phyloP scores from a whole-genome alignment of 1,140 invertebrate genomes.

The Magallana angulata region DNA sequence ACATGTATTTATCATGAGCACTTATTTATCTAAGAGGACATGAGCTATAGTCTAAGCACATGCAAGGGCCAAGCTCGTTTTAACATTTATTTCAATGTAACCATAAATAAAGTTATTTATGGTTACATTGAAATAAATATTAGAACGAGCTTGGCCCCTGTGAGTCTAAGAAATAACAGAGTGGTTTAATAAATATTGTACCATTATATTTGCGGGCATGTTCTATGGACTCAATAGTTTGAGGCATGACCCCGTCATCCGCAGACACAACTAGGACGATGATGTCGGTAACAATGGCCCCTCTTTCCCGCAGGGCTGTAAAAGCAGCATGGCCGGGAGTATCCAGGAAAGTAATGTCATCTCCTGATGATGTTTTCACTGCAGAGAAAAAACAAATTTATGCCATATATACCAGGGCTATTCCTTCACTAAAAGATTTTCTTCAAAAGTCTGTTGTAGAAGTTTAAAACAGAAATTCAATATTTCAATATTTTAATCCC shows the following conservation, averaged over 20 bases:
- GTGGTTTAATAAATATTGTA: background rate
- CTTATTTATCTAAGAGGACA: too few species aligned
- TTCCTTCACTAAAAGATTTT: background rate
- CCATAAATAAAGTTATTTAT: too few species aligned
- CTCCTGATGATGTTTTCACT: constrained; percentile 79
- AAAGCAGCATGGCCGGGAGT: constrained; percentile 99
- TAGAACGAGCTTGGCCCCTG: too few species aligned
- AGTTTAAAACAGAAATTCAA: background rate
- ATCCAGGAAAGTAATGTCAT: constrained; percentile 95
- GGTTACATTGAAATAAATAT: too few species aligned
- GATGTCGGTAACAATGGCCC: constrained; percentile 95
- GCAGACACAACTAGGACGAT: constrained; percentile 98
- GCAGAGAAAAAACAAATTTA: constrained; percentile 43
- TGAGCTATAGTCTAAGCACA: too few species aligned
- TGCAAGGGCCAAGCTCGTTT: too few species aligned
- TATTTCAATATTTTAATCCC: too few species aligned
- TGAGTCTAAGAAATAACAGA: too few species aligned
- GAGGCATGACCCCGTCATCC: constrained; percentile 99
- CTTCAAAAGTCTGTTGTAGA: background rate
- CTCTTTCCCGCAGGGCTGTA: constrained; percentile 92
- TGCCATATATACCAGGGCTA: too few species aligned
- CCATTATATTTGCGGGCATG: constrained; percentile 76
- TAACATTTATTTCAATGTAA: too few species aligned
- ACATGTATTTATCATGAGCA: too few species aligned
- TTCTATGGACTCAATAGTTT: constrained; percentile 87